Conservation (phyloP, 2,113 vertebrate genomes). For the Epinephelus cyanopodus region DNA sequence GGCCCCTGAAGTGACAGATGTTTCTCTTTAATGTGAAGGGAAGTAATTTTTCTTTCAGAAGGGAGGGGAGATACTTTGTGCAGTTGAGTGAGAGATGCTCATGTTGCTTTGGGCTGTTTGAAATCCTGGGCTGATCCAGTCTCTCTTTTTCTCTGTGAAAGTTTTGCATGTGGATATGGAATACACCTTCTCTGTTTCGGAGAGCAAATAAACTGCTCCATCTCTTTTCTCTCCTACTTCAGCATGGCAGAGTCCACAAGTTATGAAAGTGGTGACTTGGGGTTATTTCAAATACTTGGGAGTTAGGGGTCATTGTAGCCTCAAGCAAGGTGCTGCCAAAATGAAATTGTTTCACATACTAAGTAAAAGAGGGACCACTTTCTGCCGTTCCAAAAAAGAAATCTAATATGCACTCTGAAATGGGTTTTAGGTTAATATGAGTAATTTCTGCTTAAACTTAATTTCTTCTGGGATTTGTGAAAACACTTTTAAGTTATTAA, state of each 20-base stretch:
- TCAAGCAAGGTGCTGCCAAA: slow-evolving; percentile 44
- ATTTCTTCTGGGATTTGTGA: slow-evolving; percentile 51
- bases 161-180: slow-evolving; percentile 46
- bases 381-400: slow-evolving; percentile 30
- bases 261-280: slow-evolving; percentile 27
- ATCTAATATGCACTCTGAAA: slow-evolving; percentile 34
- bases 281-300: slow-evolving; percentile 49
- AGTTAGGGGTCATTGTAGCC: slow-evolving; percentile 43
- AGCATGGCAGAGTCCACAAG: slow-evolving; percentile 8
- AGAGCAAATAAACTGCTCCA: slow-evolving; percentile 38
- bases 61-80: slow-evolving; percentile 31
- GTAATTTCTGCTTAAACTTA: slow-evolving; percentile 32
- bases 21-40: slow-evolving; percentile 73
- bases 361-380: slow-evolving; percentile 22
- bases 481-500: slow-evolving; percentile 35
- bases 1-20: slow-evolving; percentile 78
- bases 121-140: slow-evolving; percentile 59
- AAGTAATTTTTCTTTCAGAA: slow-evolving; percentile 34
- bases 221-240: slow-evolving; percentile 6
- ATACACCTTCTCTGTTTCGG: slow-evolving; percentile 38
- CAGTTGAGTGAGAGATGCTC: slow-evolving; percentile 45
- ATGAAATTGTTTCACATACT: slow-evolving; percentile 35
- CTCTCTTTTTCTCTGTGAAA: slow-evolving; percentile 36
- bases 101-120: slow-evolving; percentile 67
- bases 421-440: slow-evolving; percentile 40